Percentiles rank a stretch among this genome's conserved stretches.
Evolutionary conservation across 2,797 vertebrate genomes (phyloP).

Genomic region (Pogonophryne albipinna): DNA sequence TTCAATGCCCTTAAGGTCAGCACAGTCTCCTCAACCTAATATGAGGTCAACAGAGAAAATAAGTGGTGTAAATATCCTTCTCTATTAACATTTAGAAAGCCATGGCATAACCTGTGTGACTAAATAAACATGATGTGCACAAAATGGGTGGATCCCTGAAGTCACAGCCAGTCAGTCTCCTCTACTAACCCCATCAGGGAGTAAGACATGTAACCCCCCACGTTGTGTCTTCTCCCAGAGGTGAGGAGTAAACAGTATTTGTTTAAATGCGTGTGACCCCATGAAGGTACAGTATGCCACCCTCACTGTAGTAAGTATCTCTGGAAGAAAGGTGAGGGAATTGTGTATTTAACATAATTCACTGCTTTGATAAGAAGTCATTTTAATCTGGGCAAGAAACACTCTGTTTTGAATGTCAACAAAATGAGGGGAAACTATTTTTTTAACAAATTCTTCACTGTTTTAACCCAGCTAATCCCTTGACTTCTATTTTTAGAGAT

Average conservation of each 20-base stretch:
- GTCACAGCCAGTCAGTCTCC: background rate
- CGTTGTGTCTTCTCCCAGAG: conserved; percentile 14
- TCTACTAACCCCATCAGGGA: background rate
- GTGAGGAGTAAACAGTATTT: background rate
- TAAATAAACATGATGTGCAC: background rate
- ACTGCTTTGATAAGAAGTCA: background rate
- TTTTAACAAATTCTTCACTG: conserved; percentile 5
- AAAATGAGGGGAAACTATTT: background rate
- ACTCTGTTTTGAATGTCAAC: no score
- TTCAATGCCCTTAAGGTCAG: background rate
- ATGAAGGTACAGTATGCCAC: background rate
- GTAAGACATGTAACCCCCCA: background rate
- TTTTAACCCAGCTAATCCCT: conserved; percentile 11
- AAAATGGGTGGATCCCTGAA: background rate
- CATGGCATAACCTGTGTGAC: background rate
- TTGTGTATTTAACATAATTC: background rate
- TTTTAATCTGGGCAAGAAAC: background rate
- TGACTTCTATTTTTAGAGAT: conserved; percentile 53
- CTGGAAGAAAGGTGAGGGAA: background rate
- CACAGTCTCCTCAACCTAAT: no score
- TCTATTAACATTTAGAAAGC: background rate
- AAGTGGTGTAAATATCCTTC: background rate
- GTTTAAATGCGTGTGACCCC: background rate
- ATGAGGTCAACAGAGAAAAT: no score
- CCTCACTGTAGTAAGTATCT: background rate